A percentile compares a stretch with the other conserved stretches of the same genome.
Conservation (phyloP, 2,888 invertebrate genomes). For the Sphinx pinastri region DNA sequence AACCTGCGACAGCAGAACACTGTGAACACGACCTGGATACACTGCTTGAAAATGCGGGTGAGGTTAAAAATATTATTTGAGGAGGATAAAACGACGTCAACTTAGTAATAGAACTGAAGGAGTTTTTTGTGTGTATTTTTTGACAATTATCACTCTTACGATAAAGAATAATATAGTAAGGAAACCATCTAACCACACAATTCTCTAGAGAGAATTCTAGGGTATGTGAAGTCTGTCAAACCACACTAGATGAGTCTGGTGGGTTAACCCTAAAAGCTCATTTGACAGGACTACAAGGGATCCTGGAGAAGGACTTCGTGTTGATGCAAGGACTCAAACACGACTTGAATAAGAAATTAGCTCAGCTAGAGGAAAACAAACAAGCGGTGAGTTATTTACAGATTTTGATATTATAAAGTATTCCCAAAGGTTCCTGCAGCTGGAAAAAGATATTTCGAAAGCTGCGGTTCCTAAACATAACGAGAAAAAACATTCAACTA, state of each 20-base stretch:
- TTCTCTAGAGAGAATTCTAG: too few relatives aligned
- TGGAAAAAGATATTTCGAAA: too few relatives aligned
- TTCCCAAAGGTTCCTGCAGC: too few relatives aligned
- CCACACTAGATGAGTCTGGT: too few relatives aligned
- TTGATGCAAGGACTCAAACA: constrained; percentile 74
- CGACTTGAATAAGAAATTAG: constrained; percentile 81
- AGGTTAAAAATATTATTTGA: constrained; percentile 5
- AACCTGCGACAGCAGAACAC: constrained; percentile 49
- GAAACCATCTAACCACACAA: background rate
- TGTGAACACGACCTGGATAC: constrained; percentile 58
- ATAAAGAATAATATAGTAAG: background rate
- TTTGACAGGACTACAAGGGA: constrained; percentile 65
- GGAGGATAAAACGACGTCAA: too few relatives aligned
- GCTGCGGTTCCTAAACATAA: too few relatives aligned
- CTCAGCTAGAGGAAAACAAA: constrained; percentile 64
- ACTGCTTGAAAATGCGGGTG: constrained; percentile 68
- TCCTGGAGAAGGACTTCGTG: constrained; percentile 76
- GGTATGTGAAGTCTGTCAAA: too few relatives aligned
- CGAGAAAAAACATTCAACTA: too few relatives aligned
- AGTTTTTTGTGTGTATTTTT: too few relatives aligned
- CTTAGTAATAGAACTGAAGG: too few relatives aligned
- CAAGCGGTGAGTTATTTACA: constrained; percentile 50
- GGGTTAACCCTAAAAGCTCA: too few relatives aligned
- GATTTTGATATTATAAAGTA: background rate
- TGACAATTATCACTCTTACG: too few relatives aligned